A percentile compares a stretch with the other conserved stretches of the same genome.
Evolutionary conservation across 1,140 invertebrate species (phyloP).

Genomic region (Psilanteris sp.): DNA sequence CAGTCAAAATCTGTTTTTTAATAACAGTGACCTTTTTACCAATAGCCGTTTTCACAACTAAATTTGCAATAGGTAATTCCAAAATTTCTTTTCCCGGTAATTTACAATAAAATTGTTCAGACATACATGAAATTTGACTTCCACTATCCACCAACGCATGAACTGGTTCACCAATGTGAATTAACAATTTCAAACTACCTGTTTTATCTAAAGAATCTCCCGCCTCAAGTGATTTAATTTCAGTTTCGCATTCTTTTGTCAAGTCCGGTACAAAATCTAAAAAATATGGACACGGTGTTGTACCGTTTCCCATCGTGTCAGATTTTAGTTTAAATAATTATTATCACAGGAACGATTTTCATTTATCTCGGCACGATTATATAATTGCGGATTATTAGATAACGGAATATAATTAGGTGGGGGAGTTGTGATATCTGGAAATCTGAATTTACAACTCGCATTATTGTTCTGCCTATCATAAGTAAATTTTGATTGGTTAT

Average conservation of each 20-base stretch:
- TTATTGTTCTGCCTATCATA: no score
- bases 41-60: constrained; percentile 40
- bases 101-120: constrained; percentile 46
- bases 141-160: constrained; percentile 33
- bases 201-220: not conserved
- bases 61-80: constrained; percentile 56
- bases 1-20: constrained; percentile 13
- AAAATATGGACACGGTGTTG: constrained; percentile 28
- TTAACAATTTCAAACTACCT: constrained; percentile 1
- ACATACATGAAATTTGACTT: constrained; percentile 51
- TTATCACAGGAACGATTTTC: no score
- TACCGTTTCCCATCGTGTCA: constrained; percentile 7
- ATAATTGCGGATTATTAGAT: no score
- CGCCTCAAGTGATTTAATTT: constrained; percentile 1
- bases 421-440: no score
- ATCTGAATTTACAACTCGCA: no score
- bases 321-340: not conserved
- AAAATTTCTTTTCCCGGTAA: constrained; percentile 12
- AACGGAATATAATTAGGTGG: no score
- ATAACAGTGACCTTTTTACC: constrained; percentile 20
- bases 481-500: no score
- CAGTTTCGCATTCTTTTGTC: not conserved
- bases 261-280: constrained; percentile 37
- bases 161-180: constrained; percentile 4
- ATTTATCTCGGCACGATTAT: no score